Percentiles rank a stretch among this genome's conserved stretches.
Evolutionary conservation across 2,888 invertebrate species (phyloP).

Genomic region (Yponomeuta cagnagella): DNA sequence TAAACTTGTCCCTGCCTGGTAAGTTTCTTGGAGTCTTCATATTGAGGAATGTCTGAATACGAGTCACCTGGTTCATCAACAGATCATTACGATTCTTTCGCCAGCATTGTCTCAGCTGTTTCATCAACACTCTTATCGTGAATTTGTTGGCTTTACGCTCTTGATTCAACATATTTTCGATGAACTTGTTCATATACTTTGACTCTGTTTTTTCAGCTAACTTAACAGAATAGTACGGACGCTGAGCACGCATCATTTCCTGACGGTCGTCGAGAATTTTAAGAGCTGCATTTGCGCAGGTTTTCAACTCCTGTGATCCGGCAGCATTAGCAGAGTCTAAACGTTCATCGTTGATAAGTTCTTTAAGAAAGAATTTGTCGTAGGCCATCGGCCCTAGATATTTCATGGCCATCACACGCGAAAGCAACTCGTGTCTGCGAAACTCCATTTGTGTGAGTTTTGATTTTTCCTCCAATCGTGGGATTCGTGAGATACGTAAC

Average conservation of each 20-base stretch:
- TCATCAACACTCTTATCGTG: constrained; percentile 39
- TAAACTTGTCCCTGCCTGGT: constrained; percentile 59
- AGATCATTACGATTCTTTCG: constrained; percentile 45
- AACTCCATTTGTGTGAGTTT: constrained; percentile 63
- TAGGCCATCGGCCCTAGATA: constrained; percentile 69
- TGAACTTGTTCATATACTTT: constrained; percentile 54
- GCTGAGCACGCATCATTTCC: constrained; percentile 60
- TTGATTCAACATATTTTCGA: constrained; percentile 45
- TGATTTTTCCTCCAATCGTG: constrained; percentile 40
- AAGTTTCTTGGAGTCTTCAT: constrained; percentile 55
- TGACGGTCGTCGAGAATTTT: constrained; percentile 56
- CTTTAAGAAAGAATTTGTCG: constrained; percentile 62
- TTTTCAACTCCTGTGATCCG: constrained; percentile 45
- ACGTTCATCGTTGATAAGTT: constrained; percentile 48
- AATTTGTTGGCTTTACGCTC: constrained; percentile 39
- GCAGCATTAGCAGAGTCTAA: constrained; percentile 53
- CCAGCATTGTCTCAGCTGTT: background rate
- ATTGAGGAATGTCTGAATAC: constrained; percentile 63
- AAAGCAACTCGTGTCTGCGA: constrained; percentile 49
- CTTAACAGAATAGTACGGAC: constrained; percentile 63
- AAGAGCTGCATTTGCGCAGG: constrained; percentile 47
- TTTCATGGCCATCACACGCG: constrained; percentile 65
- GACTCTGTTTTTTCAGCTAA: constrained; percentile 62
- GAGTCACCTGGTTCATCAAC: constrained; percentile 57
- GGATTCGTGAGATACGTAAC: constrained; percentile 54